Base-by-base conservation (phyloP, 2,888 invertebrate genomes). In the Steromphala cineraria region DNA sequence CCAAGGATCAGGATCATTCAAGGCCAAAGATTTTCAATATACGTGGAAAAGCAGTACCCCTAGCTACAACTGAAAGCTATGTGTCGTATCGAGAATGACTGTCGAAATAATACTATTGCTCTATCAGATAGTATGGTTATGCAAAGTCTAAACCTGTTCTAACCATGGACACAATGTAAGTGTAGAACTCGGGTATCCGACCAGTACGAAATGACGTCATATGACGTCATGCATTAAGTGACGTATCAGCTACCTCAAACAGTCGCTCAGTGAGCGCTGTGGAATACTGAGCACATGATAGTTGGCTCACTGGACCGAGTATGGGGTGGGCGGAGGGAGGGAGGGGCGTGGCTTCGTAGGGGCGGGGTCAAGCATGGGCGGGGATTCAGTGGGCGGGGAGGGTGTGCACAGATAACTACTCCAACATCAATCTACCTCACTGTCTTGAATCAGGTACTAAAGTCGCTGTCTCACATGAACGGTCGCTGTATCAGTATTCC, bases 161-260 rank as follows among this genome's bases (percentile, higher is more conserved):
- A 10, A 56, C 56, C 10, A 28, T 62, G 62, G 62, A 62, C 24
- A 62, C 62, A 62, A 28, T 28, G 13, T 46, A 46, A 28, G 62
- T 28, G 62, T 62, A 62, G 62, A 28, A 62, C 62, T 62, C 62
- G 62, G 62, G 62, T 62, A 62, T 71, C 71, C 71, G 71, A 71
- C 71, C 71, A 71, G 62, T 62, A 36, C 28, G 19, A 15, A 71
- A 36, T 40, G 71, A 71, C 36, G 71, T 71, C 71, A 71, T 36
- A 36, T 71, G 71, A 71, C 71, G 71, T 62, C 62, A 62, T 62
- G 17, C 62, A 40, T 71, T 36, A 19, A 71, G 31, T 71, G 71
- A 36, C 71, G 71, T 71, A 71, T 71, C 31, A 71, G 71, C 71
- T 71, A 71, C 71, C 71, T 71, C 71, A 71, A 71, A 71, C 71